Conservation (phyloP, 2,113 vertebrate species). For the Atractosteus spatula region DNA sequence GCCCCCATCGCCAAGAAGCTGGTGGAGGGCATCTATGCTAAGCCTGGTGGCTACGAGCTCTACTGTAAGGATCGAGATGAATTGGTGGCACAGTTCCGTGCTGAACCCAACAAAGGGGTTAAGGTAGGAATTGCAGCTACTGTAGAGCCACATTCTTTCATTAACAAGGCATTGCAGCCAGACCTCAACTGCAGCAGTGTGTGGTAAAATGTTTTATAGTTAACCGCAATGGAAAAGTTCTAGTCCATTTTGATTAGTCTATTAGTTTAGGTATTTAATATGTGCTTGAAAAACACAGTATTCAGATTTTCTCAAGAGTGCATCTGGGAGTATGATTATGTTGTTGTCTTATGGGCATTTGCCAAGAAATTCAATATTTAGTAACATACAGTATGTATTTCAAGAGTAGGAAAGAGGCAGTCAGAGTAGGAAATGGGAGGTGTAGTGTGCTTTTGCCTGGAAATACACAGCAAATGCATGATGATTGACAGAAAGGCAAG, state of each 20-base stretch:
- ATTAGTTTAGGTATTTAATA: background rate
- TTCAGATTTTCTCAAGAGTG: no score
- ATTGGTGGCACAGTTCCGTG: conserved; percentile 30
- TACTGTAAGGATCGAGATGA: conserved; percentile 31
- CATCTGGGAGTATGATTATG: no score
- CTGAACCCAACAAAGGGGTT: conserved; percentile 37
- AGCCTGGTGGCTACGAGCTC: conserved; percentile 38
- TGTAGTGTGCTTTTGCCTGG: no score
- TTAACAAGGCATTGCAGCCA: conserved; percentile 16
- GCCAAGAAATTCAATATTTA: no score
- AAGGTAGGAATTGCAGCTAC: conserved; percentile 33
- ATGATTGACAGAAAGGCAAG: no score
- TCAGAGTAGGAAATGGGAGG: no score
- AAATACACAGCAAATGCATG: no score
- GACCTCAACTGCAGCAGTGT: conserved; percentile 29
- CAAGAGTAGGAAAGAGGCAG: no score
- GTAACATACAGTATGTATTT: no score
- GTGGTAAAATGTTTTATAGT: background rate
- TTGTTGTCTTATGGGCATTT: no score
- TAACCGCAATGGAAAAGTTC: no score
- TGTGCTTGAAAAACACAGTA: no score
- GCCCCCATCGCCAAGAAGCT: conserved; percentile 19
- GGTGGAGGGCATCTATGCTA: conserved; percentile 26
- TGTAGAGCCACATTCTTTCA: conserved; percentile 21
- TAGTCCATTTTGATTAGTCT: background rate